A percentile compares a stretch with the other conserved stretches of the same genome.
Conservation (phyloP, 2,888 invertebrate genomes). For the Oxytorus armatus region DNA sequence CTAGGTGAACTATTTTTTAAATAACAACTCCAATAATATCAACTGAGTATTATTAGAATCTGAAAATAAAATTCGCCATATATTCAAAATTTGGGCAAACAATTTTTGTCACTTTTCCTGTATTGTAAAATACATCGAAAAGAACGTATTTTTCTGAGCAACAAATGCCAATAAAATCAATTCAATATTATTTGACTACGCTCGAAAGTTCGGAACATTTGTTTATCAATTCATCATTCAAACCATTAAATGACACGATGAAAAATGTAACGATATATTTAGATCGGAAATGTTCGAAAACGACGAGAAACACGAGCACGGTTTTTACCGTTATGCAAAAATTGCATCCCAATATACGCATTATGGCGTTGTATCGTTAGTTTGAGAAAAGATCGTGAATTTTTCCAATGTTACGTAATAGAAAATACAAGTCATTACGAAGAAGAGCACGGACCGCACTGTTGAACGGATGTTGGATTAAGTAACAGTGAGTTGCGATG, state of each 20-base stretch:
- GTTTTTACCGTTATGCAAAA: no score
- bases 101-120: no score
- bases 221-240: no score
- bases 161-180: no score
- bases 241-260: no score
- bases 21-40: constrained; percentile 12
- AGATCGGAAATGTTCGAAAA: background rate
- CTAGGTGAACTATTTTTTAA: constrained; percentile 22
- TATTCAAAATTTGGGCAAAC: background rate
- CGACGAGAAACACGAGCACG: background rate
- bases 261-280: no score
- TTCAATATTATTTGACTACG: no score
- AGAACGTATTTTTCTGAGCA: no score
- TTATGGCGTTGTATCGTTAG: background rate
- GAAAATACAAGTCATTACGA: constrained; percentile 16
- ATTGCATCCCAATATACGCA: background rate
- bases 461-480: constrained; percentile 39
- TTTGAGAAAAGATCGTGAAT: constrained; percentile 11
- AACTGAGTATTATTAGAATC: background rate
- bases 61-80: constrained; percentile 14
- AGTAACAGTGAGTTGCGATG: constrained; percentile 31
- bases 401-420: constrained; percentile 53
- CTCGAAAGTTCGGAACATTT: no score
- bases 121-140: no score
- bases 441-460: constrained; percentile 12